phyloP scores from a whole-genome alignment of 2,113 vertebrate genomes.

The Seriola dumerili region DNA sequence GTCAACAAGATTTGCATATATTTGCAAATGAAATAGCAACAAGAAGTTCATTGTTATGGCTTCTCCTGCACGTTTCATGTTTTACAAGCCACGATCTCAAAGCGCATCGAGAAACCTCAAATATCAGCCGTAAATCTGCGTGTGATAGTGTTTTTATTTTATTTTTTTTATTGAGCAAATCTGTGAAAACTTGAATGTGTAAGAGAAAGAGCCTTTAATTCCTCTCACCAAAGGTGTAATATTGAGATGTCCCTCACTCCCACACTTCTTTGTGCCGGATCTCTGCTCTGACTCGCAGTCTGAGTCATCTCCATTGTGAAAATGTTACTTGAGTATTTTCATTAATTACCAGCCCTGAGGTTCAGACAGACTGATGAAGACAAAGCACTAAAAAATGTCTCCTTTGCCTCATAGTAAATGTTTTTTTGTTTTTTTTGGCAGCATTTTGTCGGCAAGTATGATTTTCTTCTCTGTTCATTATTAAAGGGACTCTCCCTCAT shows the following conservation, averaged over 20 bases:
- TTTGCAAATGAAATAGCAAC: slow-evolving; percentile 59
- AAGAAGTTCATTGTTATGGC: slow-evolving; percentile 27
- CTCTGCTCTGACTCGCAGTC: slow-evolving; percentile 8
- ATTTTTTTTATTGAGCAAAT: not conserved
- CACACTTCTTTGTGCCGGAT: slow-evolving; percentile 5
- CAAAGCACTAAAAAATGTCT: not conserved
- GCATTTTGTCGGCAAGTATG: not conserved
- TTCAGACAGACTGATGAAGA: slow-evolving; percentile 21
- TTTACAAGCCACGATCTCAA: slow-evolving; percentile 13
- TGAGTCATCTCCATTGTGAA: slow-evolving; percentile 32
- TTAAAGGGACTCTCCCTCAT: not conserved
- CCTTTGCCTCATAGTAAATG: not conserved
- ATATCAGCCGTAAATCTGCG: not conserved
- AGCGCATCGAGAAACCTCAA: slow-evolving; percentile 16
- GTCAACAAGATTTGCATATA: slow-evolving; percentile 65
- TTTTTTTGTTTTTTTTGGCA: not conserved
- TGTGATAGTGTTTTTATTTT: not conserved
- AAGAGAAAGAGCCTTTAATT: not conserved
- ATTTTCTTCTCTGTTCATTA: not conserved
- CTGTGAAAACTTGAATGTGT: not conserved
- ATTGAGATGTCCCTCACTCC: slow-evolving; percentile 19
- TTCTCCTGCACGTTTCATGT: slow-evolving; percentile 16
- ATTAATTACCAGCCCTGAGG: slow-evolving; percentile 34
- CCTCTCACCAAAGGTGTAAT: slow-evolving; percentile 37
- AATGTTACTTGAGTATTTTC: slow-evolving; percentile 24